Base-by-base conservation (phyloP, 2,113 vertebrate species). In the Narcine bancroftii region DNA sequence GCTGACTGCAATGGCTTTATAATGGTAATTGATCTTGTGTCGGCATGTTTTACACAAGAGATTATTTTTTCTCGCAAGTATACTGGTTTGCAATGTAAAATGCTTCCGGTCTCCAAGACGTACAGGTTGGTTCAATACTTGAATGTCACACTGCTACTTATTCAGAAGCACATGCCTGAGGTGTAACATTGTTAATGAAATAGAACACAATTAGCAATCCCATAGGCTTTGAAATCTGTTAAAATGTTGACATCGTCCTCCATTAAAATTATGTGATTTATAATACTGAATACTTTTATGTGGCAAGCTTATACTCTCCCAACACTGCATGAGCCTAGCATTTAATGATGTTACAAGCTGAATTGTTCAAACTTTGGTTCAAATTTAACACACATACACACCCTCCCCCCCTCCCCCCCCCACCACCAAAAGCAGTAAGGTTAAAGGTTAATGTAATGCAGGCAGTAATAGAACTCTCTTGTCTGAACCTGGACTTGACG, bases 21-120 rank as follows among this genome's bases (percentile, higher is more conserved):
- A 91, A 69, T 91, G 89, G 63, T 45, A 91, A 91, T 69, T 91
- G 65, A 71, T 91, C 39, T 47, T 89, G n/a, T 39, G n/a, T 66
- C 36, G 19, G 60, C 60, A 60, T 29, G 65, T 69, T 69, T 69
- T 91, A 91, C 89, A 69, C 65, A 89, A 63, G 56, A 69, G 65
- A 47, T 69, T 24, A 89, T 60, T 39, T 91, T 56, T 45, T 45
- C 66, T 71, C 11, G 39, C 39, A 91, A 33, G 10, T 91, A 39
- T 91, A 42, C 65, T 91, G 10, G 63, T 45, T 91, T 2, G 9
- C 60, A 69, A 69, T 85, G 33, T 56, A 53, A 60, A n/a, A 60
- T 0, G 15, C 45, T 81, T 36, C 60, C 53, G 60, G 29, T n/a
- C 53, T n/a, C 15, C 10, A 19, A 85, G 81, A 53, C 6, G 53